phyloP scores from a whole-genome alignment of 2,113 vertebrate species.

The Cariama cristata region DNA sequence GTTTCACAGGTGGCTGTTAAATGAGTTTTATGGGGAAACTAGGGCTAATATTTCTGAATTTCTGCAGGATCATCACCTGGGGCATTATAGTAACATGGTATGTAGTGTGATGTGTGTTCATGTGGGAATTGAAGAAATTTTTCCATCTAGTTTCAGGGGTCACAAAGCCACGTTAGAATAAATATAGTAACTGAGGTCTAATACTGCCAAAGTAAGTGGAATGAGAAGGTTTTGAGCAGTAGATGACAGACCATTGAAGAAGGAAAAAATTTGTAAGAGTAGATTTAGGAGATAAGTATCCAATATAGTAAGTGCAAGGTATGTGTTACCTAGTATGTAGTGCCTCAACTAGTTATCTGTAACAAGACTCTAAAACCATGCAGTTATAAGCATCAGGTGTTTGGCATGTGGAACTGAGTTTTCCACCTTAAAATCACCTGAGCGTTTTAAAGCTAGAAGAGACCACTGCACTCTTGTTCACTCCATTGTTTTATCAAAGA shows the following conservation, averaged over 20 bases:
- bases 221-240: neutral
- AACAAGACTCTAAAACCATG: neutral
- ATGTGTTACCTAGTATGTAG: neutral
- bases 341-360: neutral
- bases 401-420: neutral
- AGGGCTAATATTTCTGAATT: neutral
- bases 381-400: neutral
- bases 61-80: neutral
- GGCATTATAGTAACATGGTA: neutral
- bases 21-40: neutral
- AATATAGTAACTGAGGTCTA: neutral
- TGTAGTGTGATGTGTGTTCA: neutral
- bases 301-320: neutral
- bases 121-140: neutral
- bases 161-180: neutral
- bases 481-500: neutral
- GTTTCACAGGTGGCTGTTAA: neutral
- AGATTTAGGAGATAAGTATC: neutral
- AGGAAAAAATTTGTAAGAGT: neutral
- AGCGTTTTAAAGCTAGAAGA: neutral
- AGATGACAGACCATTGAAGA: neutral
- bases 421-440: neutral
- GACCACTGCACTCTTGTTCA: neutral
- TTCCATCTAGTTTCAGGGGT: neutral
- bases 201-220: neutral